Evolutionary conservation across 2,797 vertebrate species (phyloP), one percentile per base, ranked within the genome.

Genomic region (Glyptemys insculpta): DNA sequence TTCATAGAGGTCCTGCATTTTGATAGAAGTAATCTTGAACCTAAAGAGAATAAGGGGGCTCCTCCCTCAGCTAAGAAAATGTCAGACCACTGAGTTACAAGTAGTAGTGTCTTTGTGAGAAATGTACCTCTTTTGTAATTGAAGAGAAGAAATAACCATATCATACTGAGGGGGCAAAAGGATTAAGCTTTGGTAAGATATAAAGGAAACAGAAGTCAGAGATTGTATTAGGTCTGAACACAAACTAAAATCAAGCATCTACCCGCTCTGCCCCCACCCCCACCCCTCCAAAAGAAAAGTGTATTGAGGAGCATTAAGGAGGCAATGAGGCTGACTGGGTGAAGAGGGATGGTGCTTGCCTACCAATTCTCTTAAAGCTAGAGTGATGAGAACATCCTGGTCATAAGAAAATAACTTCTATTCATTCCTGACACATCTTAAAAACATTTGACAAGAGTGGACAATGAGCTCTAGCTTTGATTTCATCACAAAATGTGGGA

Each of bases 401-500:
- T 31, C 18, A 29, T 31, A 78, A 47, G 44, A 49, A 76, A 78
- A 78, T 49, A 78, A 29, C 8, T 27, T 49, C 41, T 76, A 11
- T 76, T 76, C 27, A 76, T 85, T 56, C 44, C 25, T 76, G 49
- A 25, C 27, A 25, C 41, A 57, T 25, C n/a, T 91, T 90, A 88
- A 94, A 94, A 85, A 96, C 85, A 94, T 1, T 21, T 56, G 90
- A 96, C 94, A 80, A 88, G 25, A 59, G 86, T 79, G 87, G 91
- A 88, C 83, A 81, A 92, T 80, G 94, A 95, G 87, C 90, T 47
- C 59, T 19, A 83, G 84, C 47, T 92, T 92, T 96, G 96, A 96
- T 94, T 92, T 86, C 91, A 93, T 91, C 81, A 88, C 93, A 82
- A 56, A 68, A 89, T 94, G 89, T 74, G 96, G 90, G 95, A 97